phyloP scores from a whole-genome alignment of 2,797 vertebrate genomes.

The Emys orbicularis region DNA sequence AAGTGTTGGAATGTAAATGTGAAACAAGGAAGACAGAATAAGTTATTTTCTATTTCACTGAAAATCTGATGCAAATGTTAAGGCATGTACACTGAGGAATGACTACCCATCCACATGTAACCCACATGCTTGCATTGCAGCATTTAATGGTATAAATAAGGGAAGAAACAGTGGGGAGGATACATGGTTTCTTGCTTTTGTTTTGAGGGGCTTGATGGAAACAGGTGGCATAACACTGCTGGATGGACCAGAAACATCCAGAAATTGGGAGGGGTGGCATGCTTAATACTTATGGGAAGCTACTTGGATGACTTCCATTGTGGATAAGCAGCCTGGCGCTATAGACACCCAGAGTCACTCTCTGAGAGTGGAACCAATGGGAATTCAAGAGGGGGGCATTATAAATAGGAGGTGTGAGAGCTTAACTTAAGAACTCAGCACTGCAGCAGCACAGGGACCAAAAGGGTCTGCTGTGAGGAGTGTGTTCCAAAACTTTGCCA shows the following conservation, averaged over 20 bases:
- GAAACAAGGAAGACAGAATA: background rate
- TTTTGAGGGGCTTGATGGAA: background rate
- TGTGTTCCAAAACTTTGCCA: background rate
- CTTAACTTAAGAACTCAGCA: background rate
- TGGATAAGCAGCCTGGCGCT: background rate
- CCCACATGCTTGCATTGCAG: background rate
- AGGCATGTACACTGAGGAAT: background rate
- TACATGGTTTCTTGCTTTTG: background rate
- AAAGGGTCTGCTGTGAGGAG: background rate
- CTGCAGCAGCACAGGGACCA: background rate
- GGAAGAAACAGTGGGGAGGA: background rate
- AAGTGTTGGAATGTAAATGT: rapidly evolving
- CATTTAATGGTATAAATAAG: background rate
- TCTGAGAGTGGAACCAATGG: background rate
- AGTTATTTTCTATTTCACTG: background rate
- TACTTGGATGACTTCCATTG: background rate
- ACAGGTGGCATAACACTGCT: background rate
- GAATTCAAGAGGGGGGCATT: background rate
- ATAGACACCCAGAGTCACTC: background rate
- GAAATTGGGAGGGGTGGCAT: background rate
- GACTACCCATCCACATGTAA: background rate
- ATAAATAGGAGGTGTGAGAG: background rate
- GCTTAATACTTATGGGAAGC: background rate
- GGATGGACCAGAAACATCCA: background rate
- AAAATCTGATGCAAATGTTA: background rate